phyloP scores from a whole-genome alignment of 1,140 invertebrate species.

The Andrena cerasifolii region DNA sequence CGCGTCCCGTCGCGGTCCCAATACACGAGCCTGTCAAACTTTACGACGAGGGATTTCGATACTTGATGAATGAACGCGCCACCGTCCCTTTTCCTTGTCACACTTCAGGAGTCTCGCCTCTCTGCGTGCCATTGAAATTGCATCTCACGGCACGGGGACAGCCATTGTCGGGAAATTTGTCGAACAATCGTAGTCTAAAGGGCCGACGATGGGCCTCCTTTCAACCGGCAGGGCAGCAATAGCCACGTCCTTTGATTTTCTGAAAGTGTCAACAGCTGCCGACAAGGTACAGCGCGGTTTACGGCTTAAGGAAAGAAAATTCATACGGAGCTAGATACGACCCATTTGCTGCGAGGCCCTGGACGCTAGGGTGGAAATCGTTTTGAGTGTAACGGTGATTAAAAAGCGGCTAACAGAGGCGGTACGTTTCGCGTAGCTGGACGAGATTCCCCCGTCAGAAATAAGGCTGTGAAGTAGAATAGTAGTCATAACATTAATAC shows the following conservation, averaged over 20 bases:
- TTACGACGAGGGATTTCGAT: slow-evolving; percentile 70
- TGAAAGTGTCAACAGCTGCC: not conserved
- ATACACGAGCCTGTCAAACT: slow-evolving; percentile 70
- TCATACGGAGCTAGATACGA: too few species aligned
- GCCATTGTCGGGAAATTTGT: slow-evolving; percentile 63
- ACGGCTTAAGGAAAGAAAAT: too few species aligned
- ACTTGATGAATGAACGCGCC: slow-evolving; percentile 68
- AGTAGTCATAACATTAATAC: too few species aligned
- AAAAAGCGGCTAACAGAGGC: too few species aligned
- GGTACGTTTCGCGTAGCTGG: too few species aligned
- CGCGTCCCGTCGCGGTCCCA: slow-evolving; percentile 53
- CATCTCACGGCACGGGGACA: slow-evolving; percentile 25
- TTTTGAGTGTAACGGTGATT: too few species aligned
- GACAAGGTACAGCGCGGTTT: not conserved
- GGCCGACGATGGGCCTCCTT: slow-evolving; percentile 21
- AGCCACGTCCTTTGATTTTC: not conserved
- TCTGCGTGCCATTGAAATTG: slow-evolving; percentile 39
- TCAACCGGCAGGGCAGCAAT: not conserved
- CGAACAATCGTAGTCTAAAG: slow-evolving; percentile 26
- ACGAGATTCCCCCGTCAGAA: too few species aligned
- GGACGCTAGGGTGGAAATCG: too few species aligned
- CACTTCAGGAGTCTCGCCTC: slow-evolving; percentile 21
- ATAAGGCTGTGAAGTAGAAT: too few species aligned
- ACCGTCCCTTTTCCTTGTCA: slow-evolving; percentile 43
- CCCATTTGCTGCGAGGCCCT: too few species aligned